Evolutionary conservation across 2,888 invertebrate genomes (phyloP).

Genomic region (Andrena fulva): DNA sequence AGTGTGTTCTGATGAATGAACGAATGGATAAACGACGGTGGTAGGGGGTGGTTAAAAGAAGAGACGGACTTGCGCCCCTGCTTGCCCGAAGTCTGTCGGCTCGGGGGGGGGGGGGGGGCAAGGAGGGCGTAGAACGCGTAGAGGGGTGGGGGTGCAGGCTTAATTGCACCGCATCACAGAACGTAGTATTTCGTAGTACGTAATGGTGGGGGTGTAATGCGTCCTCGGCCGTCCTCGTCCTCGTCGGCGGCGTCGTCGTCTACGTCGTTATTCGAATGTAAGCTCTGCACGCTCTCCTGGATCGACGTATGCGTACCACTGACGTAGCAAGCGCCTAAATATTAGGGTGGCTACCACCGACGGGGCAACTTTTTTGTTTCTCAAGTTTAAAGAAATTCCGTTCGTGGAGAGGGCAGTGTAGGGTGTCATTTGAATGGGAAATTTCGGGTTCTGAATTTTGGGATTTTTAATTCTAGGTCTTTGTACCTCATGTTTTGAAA

Average conservation of each 20-base stretch:
- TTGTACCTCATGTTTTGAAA: no score
- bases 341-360: background rate
- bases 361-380: no score
- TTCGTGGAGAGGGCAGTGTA: no score
- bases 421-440: no score
- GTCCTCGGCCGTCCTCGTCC: constrained; percentile 51
- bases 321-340: constrained; percentile 10
- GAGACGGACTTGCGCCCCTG: constrained; percentile 74
- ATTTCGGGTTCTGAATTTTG: no score
- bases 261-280: constrained; percentile 61
- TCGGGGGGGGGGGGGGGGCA: constrained; percentile 48
- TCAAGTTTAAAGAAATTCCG: no score
- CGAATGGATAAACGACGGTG: constrained; percentile 72
- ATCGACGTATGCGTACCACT: constrained; percentile 63
- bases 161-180: constrained; percentile 74
- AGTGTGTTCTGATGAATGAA: constrained; percentile 75
- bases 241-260: constrained; percentile 48
- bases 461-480: no score
- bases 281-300: constrained; percentile 45
- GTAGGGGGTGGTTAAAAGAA: constrained; percentile 63
- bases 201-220: constrained; percentile 66
- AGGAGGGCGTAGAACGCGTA: constrained; percentile 47
- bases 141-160: constrained; percentile 57
- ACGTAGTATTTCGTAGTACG: constrained; percentile 79
- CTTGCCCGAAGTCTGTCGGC: constrained; percentile 60